Evolutionary conservation across 2,888 invertebrate genomes (phyloP), one percentile per base, ranked within the genome.

Genomic region (Apoda limacodes): DNA sequence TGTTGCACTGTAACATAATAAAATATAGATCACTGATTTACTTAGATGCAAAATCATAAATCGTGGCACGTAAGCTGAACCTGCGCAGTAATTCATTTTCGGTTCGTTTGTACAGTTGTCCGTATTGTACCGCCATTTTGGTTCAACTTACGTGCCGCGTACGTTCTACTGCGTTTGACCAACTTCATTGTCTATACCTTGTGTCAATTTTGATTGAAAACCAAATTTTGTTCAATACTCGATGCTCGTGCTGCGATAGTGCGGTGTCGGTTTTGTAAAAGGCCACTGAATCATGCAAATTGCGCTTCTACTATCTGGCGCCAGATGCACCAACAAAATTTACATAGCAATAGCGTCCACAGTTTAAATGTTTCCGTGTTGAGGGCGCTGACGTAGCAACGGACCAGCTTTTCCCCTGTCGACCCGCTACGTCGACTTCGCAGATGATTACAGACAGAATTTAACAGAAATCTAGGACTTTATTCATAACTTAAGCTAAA

Each of bases 321-420:
- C 60, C 60, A 65, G 60, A 63, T 67, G 63, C 63, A 54, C 52
- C 52, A 41, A 38, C 38, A 50, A 50, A 60, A 78, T 80, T 80
- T 68, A 72, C 78, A 80, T 76, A 76, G 75, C 64, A 76, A 76
- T 75, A 60, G 70, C 53, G 54, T 55, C 56, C 52, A 55, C 48
- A 55, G 65, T 60, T 69, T 68, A 65, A 57, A 47, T 45, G 60
- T 55, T 64, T 63, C 66, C 67, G 59, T 50, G 52, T 40, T 42
- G 32, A 30, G 24, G 28, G 37, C 40, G 48, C 53, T 46, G 50
- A 51, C 46, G 49, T 40, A 38, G 39, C 40, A 41, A 40, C 44
- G 43, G 29, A 40, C 43, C 31, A 35, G 37, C 17, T 6, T 17
- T 7, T 26, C 37, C 40, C 39, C 35, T 35, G 32, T 27, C 37